Evolutionary conservation across 2,113 vertebrate genomes (phyloP), one percentile per base, ranked within the genome.

Genomic region (Leptosomus discolor): DNA sequence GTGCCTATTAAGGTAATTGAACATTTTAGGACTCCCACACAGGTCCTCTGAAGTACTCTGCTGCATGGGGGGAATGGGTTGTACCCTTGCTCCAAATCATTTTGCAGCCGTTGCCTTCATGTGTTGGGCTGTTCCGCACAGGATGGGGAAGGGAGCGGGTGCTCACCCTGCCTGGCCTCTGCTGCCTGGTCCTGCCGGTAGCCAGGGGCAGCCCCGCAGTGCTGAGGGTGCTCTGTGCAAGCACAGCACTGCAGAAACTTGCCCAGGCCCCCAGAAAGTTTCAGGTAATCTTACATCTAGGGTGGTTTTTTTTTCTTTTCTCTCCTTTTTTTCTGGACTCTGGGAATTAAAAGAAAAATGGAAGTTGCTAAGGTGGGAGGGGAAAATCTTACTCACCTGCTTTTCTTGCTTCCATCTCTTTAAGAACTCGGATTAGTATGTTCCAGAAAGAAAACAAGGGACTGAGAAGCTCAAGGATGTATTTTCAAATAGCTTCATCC

Each of bases 121-220:
- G 0, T 1, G 0, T 4, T 21, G 45, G 30, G 37, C 37, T 26
- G 24, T 20, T 36, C 30, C 11, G 60, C 1, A 2, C 0, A 2
- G 61, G 48, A 15, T 0, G 5, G 45, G 22, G 34, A 16, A 29
- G 39, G 15, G 13, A 64, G 48, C 0, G 0, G 22, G 22, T 46
- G n/a, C n/a, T 23, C 9, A 0, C 12, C 34, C 68, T 60, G 70
- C 29, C 60, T 8, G 34, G 37, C 20, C 50, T 36, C 41, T 13
- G 32, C 46, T 41, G 43, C 30, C 37, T 7, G 10, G 8, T 74
- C 54, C 75, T 39, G 43, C 48, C 1, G 1, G 67, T 46, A 50
- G 43, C 53, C 1, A 4, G 34, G 30, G 1, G 23, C 27, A 41
- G 29, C 48, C 32, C n/a, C 2, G 6, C 1, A 3, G 12, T n/a